These are phyloP conservation scores for Penaeus monodon DNA, from an alignment of 2,888 invertebrate species.

Conservation along the genomic window DNA sequence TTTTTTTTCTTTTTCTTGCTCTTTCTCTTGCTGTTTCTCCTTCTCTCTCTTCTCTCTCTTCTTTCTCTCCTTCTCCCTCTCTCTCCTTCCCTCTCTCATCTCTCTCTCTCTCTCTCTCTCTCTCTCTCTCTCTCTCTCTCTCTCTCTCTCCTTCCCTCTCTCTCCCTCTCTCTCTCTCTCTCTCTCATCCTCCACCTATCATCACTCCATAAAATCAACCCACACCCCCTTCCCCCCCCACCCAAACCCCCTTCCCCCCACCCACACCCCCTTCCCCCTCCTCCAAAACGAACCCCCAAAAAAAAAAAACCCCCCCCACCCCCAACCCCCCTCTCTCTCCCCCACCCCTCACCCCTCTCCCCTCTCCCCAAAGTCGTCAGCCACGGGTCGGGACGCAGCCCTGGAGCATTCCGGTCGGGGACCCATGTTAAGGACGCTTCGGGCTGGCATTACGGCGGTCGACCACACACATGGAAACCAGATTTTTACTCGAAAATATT, in stretches of 20 bases:
- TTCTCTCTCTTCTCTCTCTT: no score
- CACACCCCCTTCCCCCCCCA: no score
- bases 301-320: no score
- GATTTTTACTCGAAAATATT: constrained; percentile 38
- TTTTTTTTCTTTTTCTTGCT: no score
- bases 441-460: constrained; percentile 12
- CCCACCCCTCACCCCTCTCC: neutral
- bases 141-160: neutral
- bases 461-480: constrained; percentile 39
- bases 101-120: no score
- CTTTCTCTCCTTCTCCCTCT: no score
- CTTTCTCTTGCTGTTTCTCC: no score
- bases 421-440: constrained; percentile 14
- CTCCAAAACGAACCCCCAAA: neutral
- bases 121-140: neutral
- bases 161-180: neutral
- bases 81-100: no score
- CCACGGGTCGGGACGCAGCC: constrained; percentile 19
- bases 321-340: no score
- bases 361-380: neutral
- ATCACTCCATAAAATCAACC: no score
- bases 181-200: neutral
- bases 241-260: neutral
- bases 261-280: no score
- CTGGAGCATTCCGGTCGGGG: constrained; percentile 43